Base-by-base conservation (phyloP, 2,113 vertebrate genomes). In the Festucalex cinctus region DNA sequence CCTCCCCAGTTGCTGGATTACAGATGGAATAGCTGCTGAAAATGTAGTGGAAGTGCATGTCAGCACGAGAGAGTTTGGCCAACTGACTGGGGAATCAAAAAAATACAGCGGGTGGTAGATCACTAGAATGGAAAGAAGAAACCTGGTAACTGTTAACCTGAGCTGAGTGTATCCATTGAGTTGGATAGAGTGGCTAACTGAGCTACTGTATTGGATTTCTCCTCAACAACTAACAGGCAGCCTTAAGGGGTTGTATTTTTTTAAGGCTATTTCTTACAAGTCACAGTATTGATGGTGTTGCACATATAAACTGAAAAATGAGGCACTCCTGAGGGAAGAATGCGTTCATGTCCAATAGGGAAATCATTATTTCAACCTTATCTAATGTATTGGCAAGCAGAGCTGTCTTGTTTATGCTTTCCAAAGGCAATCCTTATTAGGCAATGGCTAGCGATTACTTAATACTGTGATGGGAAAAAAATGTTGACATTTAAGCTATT, bases 171-270 rank as follows among this genome's bases (percentile, higher is more conserved):
- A 26, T 35, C 46, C 28, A 32, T 46, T 26, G 22, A 48, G 59
- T 59, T 14, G 32, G 36, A 68, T 69, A 51, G 61, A 64, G 26
- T 66, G 57, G 66, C 51, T 46, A 24, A n/a, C 22, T 66, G 62
- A 76, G 71, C 43, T 71, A 59, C n/a, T n/a, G n/a, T n/a, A 32
- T 66, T 74, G 37, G 72, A 68, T 66, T 71, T 71, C 26, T 72
- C n/a, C 35, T 68, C 36, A 54, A 26, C 66, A 36, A 14, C 35
- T 67, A 51, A 53, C 64, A 73, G 58, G 49, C 59, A 44, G 70
- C 69, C 70, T 16, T 17, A 32, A 57, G 5, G 26, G 24, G 32
- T 54, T 54, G 9, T 26, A 54, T 54, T 13, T 26, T 41, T 41
- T 41, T 41, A 32, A 32, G 28, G 28, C 1, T 9, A 35, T 58